Evolutionary conservation across 2,888 invertebrate genomes (phyloP).

Genomic region (Hyles lineata): DNA sequence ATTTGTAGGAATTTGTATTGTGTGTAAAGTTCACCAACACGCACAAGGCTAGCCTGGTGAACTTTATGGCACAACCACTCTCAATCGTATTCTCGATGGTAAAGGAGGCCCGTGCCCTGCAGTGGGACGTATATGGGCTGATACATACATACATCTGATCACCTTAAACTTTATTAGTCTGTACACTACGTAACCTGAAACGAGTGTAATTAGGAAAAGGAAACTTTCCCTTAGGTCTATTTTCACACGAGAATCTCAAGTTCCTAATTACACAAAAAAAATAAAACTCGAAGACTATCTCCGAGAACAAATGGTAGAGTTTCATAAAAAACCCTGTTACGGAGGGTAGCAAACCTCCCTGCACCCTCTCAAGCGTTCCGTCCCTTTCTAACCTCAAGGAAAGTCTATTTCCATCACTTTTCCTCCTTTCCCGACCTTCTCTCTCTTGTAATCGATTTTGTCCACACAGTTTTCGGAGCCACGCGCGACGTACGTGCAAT

Average conservation of each 20-base stretch:
- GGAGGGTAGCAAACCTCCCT: conserved; percentile 16
- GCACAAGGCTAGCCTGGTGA: too few species aligned
- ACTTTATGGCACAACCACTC: too few species aligned
- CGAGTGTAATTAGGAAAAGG: too few species aligned
- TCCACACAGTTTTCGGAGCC: conserved; percentile 47
- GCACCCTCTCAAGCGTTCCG: not conserved
- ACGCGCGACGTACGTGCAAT: conserved; percentile 27
- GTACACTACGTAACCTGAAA: too few species aligned
- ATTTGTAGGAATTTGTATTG: too few species aligned
- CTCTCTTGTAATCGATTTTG: conserved; percentile 48
- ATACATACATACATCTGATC: too few species aligned
- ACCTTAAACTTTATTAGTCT: too few species aligned
- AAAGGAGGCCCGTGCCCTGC: too few species aligned
- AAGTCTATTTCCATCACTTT: not conserved
- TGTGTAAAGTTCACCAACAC: too few species aligned
- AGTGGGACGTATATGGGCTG: too few species aligned
- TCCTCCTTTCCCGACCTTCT: conserved; percentile 21
- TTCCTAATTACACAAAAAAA: not conserved
- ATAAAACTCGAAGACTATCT: not conserved
- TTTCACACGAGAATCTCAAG: not conserved
- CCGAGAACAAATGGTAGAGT: conserved; percentile 5
- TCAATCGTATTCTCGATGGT: too few species aligned
- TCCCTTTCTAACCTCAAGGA: not conserved
- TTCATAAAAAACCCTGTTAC: not conserved
- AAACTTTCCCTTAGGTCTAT: too few species aligned